Conservation (phyloP, 2,888 invertebrate species). For the Conus canariensis region DNA sequence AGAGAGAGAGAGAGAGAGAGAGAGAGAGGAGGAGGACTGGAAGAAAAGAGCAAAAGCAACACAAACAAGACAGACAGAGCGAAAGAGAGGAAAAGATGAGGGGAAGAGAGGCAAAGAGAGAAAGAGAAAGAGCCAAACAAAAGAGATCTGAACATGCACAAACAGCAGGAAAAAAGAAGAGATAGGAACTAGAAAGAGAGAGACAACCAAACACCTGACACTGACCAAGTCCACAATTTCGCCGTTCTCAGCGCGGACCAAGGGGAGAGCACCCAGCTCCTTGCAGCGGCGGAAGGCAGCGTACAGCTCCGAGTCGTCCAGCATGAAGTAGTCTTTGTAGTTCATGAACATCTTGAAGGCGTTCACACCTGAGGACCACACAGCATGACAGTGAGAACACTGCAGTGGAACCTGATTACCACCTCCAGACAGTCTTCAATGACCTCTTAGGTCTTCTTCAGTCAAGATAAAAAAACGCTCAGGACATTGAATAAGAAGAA, state of each 20-base stretch:
- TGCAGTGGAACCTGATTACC: too few relatives aligned
- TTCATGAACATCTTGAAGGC: conserved; percentile 99
- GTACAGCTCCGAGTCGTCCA: conserved; percentile 92
- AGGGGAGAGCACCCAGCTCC: conserved; percentile 92
- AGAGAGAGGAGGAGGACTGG: background rate
- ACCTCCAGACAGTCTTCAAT: too few relatives aligned
- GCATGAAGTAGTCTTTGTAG: conserved; percentile 93
- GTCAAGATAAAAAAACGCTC: too few relatives aligned
- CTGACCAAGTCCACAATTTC: conserved; percentile 89
- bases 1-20: background rate
- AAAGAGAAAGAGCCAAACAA: background rate
- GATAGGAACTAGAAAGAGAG: background rate
- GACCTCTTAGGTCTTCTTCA: too few relatives aligned
- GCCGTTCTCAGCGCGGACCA: conserved; percentile 99
- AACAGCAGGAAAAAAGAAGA: background rate
- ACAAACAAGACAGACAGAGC: background rate
- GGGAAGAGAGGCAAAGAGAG: background rate
- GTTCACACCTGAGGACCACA: conserved; percentile 86
- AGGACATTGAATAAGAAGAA: too few relatives aligned
- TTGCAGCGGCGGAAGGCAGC: conserved; percentile 91
- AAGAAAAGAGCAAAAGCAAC: background rate
- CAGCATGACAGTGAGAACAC: too few relatives aligned
- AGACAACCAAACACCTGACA: background rate
- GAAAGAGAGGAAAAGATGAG: background rate
- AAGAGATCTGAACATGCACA: background rate